These are phyloP conservation scores for Drosophila planitibia DNA, from an alignment of 2,888 invertebrate genomes.

Conservation along the genomic window DNA sequence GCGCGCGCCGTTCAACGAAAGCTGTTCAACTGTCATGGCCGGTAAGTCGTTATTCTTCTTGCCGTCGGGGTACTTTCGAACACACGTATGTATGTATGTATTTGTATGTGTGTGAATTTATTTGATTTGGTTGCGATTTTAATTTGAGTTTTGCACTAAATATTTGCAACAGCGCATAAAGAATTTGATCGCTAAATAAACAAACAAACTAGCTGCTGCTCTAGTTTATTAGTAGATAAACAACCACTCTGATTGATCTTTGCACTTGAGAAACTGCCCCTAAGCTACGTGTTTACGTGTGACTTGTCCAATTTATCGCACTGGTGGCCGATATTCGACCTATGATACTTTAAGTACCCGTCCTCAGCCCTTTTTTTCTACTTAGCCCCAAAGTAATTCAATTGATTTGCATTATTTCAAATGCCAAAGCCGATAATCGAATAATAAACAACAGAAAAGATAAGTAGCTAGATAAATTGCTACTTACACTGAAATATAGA, in stretches of 20 bases:
- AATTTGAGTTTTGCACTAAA: constrained; percentile 27
- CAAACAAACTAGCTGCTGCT: constrained; percentile 27
- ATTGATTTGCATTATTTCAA: constrained; percentile 38
- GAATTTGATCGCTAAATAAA: constrained; percentile 58
- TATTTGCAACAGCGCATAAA: constrained; percentile 43
- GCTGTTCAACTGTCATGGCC: constrained; percentile 90
- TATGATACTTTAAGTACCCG: background rate
- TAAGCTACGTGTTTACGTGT: constrained; percentile 8
- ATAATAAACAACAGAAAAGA: constrained; percentile 59
- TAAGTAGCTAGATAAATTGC: background rate
- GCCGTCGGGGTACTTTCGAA: constrained; percentile 24
- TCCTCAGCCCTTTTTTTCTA: background rate
- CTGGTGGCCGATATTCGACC: constrained; percentile 2
- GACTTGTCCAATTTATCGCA: background rate
- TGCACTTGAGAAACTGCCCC: constrained; percentile 38
- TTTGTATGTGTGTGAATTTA: constrained; percentile 6
- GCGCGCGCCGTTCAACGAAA: constrained; percentile 77
- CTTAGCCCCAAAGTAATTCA: constrained; percentile 1
- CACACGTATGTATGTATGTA: background rate
- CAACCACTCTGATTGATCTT: constrained; percentile 52
- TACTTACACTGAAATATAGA: background rate
- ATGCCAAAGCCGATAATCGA: constrained; percentile 56
- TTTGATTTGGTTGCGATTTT: constrained; percentile 13
- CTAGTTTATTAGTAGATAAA: constrained; percentile 25
- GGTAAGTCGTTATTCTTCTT: constrained; percentile 87